A percentile compares a stretch with the other conserved stretches of the same genome.
Conservation (phyloP, 2,888 invertebrate species). For the Mayetiola destructor region DNA sequence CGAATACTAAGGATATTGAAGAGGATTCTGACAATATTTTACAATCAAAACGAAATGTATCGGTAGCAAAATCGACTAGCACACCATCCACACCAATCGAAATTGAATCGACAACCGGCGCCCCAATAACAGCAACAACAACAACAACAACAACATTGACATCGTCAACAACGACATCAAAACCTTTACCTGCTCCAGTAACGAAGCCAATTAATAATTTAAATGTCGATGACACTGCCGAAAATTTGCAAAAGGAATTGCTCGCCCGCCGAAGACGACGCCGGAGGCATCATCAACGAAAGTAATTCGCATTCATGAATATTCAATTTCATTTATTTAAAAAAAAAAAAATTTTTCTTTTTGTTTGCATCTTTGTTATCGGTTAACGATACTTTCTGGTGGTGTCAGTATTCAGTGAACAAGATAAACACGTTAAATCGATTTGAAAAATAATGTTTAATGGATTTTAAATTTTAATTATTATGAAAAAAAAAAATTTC, state of each 20-base stretch:
- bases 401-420: too few relatives aligned
- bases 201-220: background rate
- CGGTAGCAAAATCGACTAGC: background rate
- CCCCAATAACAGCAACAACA: background rate
- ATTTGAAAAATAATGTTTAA: too few relatives aligned
- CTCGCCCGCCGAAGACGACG: slow-evolving; percentile 28
- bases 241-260: too few relatives aligned
- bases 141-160: background rate
- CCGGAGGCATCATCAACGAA: slow-evolving; percentile 31
- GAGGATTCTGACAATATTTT: slow-evolving; percentile 33
- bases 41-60: slow-evolving; percentile 25
- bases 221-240: slow-evolving; percentile 17
- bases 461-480: too few relatives aligned
- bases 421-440: too few relatives aligned
- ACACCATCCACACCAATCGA: background rate
- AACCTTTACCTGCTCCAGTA: too few relatives aligned
- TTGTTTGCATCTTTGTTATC: background rate
- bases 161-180: background rate
- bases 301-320: slow-evolving; percentile 23
- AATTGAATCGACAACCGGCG: too few relatives aligned
- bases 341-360: background rate
- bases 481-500: background rate
- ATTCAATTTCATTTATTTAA: too few relatives aligned
- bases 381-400: too few relatives aligned
- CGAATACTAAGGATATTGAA: slow-evolving; percentile 35